A percentile compares a stretch with the other conserved stretches of the same genome.
Evolutionary conservation across 2,797 vertebrate species (phyloP).

Genomic region (Silurus aristotelis): DNA sequence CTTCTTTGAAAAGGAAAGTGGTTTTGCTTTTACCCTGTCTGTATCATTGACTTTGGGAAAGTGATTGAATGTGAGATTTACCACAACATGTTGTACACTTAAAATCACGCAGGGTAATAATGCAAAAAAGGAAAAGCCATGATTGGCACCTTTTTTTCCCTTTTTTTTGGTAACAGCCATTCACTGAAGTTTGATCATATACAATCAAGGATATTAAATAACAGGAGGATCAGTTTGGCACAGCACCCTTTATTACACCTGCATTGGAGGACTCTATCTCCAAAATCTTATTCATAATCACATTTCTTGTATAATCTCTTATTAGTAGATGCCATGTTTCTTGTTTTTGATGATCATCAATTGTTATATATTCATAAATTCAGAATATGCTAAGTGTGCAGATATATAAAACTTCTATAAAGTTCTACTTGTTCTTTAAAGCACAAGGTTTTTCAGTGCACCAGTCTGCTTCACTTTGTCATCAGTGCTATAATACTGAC

Average conservation of each 20-base stretch:
- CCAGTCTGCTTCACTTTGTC: too few species aligned
- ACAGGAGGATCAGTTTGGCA: neutral
- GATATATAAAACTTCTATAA: too few species aligned
- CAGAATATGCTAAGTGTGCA: too few species aligned
- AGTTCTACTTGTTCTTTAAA: too few species aligned
- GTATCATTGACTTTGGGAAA: neutral
- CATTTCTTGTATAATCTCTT: neutral
- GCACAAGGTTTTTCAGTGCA: too few species aligned
- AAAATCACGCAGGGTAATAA: neutral
- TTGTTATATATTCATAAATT: too few species aligned
- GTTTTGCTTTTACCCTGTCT: neutral
- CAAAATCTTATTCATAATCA: neutral
- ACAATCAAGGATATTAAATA: neutral
- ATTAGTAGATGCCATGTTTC: neutral
- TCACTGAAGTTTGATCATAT: neutral
- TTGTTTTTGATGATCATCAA: neutral
- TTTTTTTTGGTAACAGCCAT: neutral
- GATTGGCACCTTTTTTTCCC: neutral
- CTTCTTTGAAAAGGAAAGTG: neutral
- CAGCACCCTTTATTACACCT: neutral
- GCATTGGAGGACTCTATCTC: neutral
- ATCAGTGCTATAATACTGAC: too few species aligned
- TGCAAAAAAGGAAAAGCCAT: neutral
- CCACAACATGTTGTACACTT: neutral
- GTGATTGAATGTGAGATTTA: neutral